A percentile compares a stretch with the other conserved stretches of the same genome.
phyloP scores from a whole-genome alignment of 2,797 vertebrate genomes.

The Gallinago solitaria region DNA sequence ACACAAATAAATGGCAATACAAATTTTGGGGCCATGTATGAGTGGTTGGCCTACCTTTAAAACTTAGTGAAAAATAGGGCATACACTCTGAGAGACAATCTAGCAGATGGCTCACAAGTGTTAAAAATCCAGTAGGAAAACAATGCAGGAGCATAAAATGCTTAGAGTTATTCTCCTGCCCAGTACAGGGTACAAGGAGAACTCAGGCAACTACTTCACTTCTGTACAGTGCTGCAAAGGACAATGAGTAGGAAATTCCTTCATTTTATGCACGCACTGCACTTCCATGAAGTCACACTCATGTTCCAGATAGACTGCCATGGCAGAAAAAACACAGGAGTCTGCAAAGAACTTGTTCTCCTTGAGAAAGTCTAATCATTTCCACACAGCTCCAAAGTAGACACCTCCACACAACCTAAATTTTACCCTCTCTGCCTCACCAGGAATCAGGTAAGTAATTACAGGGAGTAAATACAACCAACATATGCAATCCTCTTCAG shows the following conservation, averaged over 20 bases:
- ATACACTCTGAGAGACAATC: not conserved
- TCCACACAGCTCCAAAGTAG: not conserved
- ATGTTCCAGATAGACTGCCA: not conserved
- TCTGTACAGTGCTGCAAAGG: not conserved
- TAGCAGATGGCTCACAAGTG: not conserved
- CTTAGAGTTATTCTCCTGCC: not conserved
- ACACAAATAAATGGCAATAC: not conserved
- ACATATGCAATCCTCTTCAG: not conserved
- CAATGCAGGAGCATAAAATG: not conserved
- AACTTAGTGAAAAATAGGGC: not conserved
- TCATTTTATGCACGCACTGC: not conserved
- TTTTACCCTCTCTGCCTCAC: not conserved
- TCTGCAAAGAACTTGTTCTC: not conserved
- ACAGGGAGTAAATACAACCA: not conserved
- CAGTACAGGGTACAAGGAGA: not conserved
- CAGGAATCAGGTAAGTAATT: not conserved
- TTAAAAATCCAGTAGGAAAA: not conserved
- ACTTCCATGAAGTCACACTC: not conserved
- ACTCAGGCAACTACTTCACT: not conserved
- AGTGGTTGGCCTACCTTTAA: not conserved
- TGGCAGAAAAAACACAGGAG: not conserved
- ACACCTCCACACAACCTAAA: not conserved
- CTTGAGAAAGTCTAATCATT: not conserved
- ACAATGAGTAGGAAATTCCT: not conserved
- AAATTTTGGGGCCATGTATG: not conserved